A percentile compares a stretch with the other conserved stretches of the same genome.
phyloP scores from a whole-genome alignment of 2,797 vertebrate genomes.

The Notoglanidium macrostoma region DNA sequence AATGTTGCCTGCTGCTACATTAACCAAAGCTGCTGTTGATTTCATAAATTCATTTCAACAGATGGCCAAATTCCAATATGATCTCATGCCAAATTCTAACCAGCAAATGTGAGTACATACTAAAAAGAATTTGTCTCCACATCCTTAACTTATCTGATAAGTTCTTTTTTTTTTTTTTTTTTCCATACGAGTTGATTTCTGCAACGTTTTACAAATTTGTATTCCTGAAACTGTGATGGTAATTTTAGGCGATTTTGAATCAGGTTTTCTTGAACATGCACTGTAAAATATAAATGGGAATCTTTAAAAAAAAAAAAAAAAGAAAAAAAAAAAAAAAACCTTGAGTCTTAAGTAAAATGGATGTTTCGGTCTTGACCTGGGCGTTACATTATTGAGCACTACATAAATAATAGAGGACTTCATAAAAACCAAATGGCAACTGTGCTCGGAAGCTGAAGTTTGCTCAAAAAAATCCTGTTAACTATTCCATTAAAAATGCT shows the following conservation, averaged over 20 bases:
- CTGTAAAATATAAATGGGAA: conserved; percentile 36
- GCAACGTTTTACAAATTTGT: not conserved
- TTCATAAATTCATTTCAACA: not conserved
- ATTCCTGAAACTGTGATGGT: not conserved
- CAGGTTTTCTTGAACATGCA: not conserved
- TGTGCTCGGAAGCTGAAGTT: conserved; percentile 44
- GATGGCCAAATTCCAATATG: not conserved
- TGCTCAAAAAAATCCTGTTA: conserved; percentile 50
- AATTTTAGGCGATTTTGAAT: not conserved
- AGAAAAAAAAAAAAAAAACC: not conserved
- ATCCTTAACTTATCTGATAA: not conserved
- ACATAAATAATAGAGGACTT: conserved; percentile 62
- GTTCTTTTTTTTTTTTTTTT: too few relatives aligned
- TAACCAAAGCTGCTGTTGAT: not conserved
- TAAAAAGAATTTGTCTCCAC: not conserved
- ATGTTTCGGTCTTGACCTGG: conserved; percentile 30
- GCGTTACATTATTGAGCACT: conserved; percentile 23
- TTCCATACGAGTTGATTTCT: not conserved
- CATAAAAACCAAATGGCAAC: conserved; percentile 64
- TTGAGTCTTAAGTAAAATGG: conserved; percentile 4
- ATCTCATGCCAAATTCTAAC: not conserved
- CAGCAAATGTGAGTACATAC: not conserved
- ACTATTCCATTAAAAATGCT: not conserved
- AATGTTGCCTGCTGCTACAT: not conserved
- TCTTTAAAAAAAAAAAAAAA: conserved; percentile 11